phyloP scores from a whole-genome alignment of 2,113 vertebrate genomes.

The Pitta sordida region DNA sequence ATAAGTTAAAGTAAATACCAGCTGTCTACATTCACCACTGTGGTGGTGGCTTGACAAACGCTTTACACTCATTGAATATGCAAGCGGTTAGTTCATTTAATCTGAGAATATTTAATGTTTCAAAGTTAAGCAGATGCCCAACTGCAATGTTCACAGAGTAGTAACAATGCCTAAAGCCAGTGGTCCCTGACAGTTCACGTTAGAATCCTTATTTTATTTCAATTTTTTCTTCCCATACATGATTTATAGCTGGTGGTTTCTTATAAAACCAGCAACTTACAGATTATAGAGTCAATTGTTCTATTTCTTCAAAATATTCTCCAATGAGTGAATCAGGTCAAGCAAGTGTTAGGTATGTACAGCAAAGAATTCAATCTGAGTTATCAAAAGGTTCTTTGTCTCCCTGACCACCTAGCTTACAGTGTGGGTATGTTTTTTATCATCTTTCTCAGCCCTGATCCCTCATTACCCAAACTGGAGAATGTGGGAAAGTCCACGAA shows the following conservation, averaged over 20 bases:
- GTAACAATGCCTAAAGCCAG: constrained; percentile 14
- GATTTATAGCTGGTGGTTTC: neutral
- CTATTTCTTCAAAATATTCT: neutral
- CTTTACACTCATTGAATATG: neutral
- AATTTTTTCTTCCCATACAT: neutral
- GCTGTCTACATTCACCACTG: neutral
- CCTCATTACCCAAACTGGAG: neutral
- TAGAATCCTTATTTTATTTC: neutral
- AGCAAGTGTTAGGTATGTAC: neutral
- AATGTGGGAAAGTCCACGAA: neutral
- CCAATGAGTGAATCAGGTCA: neutral
- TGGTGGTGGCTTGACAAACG: neutral
- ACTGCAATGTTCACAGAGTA: neutral
- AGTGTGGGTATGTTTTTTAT: neutral
- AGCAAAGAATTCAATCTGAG: neutral
- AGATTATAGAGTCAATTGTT: neutral
- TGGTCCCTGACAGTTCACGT: neutral
- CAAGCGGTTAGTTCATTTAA: constrained; percentile 1
- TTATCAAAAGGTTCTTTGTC: neutral
- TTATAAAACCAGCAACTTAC: neutral
- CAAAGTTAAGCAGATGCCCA: constrained; percentile 31
- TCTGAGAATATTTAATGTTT: neutral
- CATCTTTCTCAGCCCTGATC: neutral
- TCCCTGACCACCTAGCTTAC: neutral
- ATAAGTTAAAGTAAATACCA: neutral